A percentile compares a stretch with the other conserved stretches of the same genome.
phyloP scores from a whole-genome alignment of 2,797 vertebrate species.

The Cyclura pinguis region DNA sequence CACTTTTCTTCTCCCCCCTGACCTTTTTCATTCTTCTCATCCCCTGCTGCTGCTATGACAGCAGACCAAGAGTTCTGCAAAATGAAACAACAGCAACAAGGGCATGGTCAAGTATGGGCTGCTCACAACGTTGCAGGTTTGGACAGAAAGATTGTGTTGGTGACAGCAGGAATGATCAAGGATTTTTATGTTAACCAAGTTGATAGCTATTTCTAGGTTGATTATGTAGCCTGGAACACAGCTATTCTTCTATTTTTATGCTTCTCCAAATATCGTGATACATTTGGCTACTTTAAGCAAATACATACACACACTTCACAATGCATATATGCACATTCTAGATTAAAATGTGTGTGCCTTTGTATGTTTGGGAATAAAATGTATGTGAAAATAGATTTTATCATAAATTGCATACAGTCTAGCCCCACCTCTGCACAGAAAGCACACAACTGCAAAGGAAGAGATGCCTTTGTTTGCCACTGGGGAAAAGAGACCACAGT shows the following conservation, averaged over 20 bases:
- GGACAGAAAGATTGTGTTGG: neutral
- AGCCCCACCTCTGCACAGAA: no score
- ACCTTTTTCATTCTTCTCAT: neutral
- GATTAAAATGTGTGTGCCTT: neutral
- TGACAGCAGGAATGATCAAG: neutral
- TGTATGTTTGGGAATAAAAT: neutral
- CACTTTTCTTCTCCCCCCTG: no score
- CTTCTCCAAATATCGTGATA: neutral
- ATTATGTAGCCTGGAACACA: neutral
- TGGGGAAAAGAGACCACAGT: no score
- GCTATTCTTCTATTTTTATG: neutral
- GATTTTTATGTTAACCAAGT: neutral
- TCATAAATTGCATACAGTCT: no score
- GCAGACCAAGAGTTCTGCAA: neutral
- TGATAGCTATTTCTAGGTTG: neutral
- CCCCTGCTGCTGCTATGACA: neutral
- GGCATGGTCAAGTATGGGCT: no score
- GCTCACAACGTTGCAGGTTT: neutral
- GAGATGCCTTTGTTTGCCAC: no score
- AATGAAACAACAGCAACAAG: neutral
- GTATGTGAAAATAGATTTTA: no score
- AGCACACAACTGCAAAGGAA: no score
- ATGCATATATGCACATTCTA: neutral
- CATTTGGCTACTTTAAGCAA: neutral
- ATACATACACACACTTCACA: no score